phyloP scores from a whole-genome alignment of 1,140 invertebrate species.

The Nylanderia fulva region DNA sequence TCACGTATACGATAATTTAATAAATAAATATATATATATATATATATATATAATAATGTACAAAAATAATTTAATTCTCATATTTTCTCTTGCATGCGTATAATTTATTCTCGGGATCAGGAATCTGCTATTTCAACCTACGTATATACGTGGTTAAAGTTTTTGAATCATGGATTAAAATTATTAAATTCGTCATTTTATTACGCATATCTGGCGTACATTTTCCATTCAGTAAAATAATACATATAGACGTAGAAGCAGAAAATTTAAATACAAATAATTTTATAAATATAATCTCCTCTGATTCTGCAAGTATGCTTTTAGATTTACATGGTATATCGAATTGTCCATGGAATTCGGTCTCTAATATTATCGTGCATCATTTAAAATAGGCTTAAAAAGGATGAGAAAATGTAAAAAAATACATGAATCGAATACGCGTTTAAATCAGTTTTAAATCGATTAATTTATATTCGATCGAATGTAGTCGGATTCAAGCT shows the following conservation, averaged over 20 bases:
- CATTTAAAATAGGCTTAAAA: not conserved
- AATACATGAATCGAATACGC: not conserved
- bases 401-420: not conserved
- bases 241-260: constrained; percentile 13
- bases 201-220: not conserved
- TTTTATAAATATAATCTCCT: constrained; percentile 8
- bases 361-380: not conserved
- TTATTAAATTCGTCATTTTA: constrained; percentile 46
- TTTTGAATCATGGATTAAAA: constrained; percentile 22
- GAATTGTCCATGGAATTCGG: constrained; percentile 7
- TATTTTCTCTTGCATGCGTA: not conserved
- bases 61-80: constrained; percentile 22
- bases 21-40: not conserved
- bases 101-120: constrained; percentile 20
- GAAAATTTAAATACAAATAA: constrained; percentile 21
- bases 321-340: not conserved
- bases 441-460: too few relatives aligned
- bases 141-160: not conserved
- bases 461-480: not conserved
- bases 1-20: constrained; percentile 7
- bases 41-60: too few relatives aligned
- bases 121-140: constrained; percentile 13
- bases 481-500: not conserved
- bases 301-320: not conserved
- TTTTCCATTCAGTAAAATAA: constrained; percentile 15